These are phyloP conservation scores for Colletes collaris DNA, from an alignment of 2,888 invertebrate species.

Conservation along the genomic window DNA sequence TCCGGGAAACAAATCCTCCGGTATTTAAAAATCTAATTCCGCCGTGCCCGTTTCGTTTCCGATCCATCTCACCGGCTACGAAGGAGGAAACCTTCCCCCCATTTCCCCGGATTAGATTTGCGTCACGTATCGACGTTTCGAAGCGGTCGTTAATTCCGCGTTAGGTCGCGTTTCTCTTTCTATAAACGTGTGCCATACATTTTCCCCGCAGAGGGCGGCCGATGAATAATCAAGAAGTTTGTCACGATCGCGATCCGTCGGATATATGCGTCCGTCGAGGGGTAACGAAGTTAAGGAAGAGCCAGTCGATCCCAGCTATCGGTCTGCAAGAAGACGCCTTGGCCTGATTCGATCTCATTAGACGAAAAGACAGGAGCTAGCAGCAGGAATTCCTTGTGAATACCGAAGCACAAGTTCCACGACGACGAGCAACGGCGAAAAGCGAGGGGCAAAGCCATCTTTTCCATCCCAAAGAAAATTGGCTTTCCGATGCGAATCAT, in stretches of 20 bases:
- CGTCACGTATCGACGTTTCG: constrained; percentile 36
- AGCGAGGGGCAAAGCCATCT: background rate
- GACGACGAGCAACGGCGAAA: constrained; percentile 9
- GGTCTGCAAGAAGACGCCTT: constrained; percentile 29
- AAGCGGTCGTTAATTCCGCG: constrained; percentile 27
- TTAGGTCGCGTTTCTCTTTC: constrained; percentile 13
- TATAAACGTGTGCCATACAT: constrained; percentile 9
- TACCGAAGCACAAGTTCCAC: constrained; percentile 25
- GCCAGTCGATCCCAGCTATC: constrained; percentile 32
- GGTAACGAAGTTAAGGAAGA: constrained; percentile 54
- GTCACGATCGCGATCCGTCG: constrained; percentile 44
- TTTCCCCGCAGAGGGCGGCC: background rate
- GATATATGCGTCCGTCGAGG: constrained; percentile 36
- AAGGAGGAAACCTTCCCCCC: background rate
- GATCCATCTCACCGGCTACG: constrained; percentile 2
- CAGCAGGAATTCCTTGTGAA: constrained; percentile 46
- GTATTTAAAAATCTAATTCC: background rate
- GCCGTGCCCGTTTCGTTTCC: background rate
- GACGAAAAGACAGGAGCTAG: constrained; percentile 37
- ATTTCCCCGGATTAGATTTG: constrained; percentile 12
- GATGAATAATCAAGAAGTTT: constrained; percentile 55
- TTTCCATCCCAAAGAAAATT: constrained; percentile 18
- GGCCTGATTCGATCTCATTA: constrained; percentile 61
- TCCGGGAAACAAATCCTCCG: background rate
- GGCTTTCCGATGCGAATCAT: constrained; percentile 22